Percentiles rank a stretch among this genome's conserved stretches.
phyloP scores from a whole-genome alignment of 2,888 invertebrate species.

The Antheraea assamensis region DNA sequence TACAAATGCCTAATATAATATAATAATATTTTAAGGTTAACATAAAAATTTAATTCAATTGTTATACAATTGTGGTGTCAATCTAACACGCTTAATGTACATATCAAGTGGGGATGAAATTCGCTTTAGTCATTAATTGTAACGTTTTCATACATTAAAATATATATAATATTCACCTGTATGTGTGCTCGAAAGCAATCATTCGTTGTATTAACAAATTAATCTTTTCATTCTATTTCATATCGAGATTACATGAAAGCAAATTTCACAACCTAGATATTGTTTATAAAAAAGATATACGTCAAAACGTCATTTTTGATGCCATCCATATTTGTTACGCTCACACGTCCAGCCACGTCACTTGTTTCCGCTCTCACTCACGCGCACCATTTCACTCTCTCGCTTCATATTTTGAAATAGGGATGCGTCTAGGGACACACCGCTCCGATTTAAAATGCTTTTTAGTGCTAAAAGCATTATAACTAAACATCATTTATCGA shows the following conservation, averaged over 20 bases:
- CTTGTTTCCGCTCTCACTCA: conserved; percentile 79
- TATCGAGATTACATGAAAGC: not conserved
- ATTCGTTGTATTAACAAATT: not conserved
- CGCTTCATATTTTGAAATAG: conserved; percentile 69
- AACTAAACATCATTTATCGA: not conserved
- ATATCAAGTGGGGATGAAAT: not conserved
- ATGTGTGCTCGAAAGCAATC: not conserved
- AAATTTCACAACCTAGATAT: not conserved
- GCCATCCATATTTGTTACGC: conserved; percentile 64
- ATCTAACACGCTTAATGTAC: not conserved
- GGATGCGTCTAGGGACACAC: conserved; percentile 46
- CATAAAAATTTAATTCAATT: not conserved
- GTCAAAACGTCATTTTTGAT: conserved; percentile 24
- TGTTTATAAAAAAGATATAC: conserved; percentile 13
- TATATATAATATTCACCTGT: too few species aligned
- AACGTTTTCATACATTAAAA: too few species aligned
- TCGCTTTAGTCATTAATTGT: not conserved
- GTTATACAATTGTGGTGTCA: not conserved
- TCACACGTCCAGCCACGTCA: conserved; percentile 73
- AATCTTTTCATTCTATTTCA: not conserved
- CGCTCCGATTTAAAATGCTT: conserved; percentile 35
- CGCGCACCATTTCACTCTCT: conserved; percentile 78
- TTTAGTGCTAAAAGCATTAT: not conserved
- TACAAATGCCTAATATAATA: not conserved
- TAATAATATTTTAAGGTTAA: not conserved